These are phyloP conservation scores for Distichodus sexfasciatus DNA, from an alignment of 2,797 vertebrate genomes.

Conservation along the genomic window DNA sequence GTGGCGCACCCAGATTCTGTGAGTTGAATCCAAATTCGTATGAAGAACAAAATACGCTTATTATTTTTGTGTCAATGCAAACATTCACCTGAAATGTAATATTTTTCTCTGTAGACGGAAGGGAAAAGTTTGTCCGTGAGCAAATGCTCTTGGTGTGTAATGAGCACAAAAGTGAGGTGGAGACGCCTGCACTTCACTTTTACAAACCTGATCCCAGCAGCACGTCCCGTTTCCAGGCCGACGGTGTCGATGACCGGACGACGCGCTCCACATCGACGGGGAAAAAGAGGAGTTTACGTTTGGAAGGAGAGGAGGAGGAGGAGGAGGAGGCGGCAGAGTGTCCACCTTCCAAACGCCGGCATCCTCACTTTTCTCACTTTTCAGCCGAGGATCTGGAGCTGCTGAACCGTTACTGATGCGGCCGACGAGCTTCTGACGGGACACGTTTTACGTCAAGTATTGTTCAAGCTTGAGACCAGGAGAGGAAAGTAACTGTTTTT, in stretches of 20 bases:
- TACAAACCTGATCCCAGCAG: constrained; percentile 63
- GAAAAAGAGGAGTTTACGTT: constrained; percentile 71
- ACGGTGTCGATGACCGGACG: constrained; percentile 16
- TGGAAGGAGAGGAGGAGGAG: constrained; percentile 46
- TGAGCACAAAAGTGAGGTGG: constrained; percentile 45
- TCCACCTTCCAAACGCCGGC: constrained; percentile 73
- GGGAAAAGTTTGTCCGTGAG: constrained; percentile 70
- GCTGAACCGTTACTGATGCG: constrained; percentile 85
- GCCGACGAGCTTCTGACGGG: not conserved
- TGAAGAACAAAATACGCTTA: too few species aligned
- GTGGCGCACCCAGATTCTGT: constrained; percentile 86
- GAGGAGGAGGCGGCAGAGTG: constrained; percentile 50
- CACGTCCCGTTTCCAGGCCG: constrained; percentile 1
- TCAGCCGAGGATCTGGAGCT: constrained; percentile 83
- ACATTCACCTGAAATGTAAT: not conserved
- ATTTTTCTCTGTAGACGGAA: constrained; percentile 74
- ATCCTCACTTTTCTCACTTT: constrained; percentile 67
- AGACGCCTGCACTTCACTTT: constrained; percentile 80
- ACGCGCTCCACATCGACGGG: constrained; percentile 50
- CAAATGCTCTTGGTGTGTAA: constrained; percentile 52
- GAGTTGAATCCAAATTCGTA: constrained; percentile 61
- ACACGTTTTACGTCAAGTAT: constrained; percentile 16
- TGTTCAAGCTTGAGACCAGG: too few species aligned
- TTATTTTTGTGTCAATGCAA: not conserved
- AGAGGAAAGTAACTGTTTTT: too few species aligned